Evolutionary conservation across 2,888 invertebrate species (phyloP).

Genomic region (Sesia bembeciformis): DNA sequence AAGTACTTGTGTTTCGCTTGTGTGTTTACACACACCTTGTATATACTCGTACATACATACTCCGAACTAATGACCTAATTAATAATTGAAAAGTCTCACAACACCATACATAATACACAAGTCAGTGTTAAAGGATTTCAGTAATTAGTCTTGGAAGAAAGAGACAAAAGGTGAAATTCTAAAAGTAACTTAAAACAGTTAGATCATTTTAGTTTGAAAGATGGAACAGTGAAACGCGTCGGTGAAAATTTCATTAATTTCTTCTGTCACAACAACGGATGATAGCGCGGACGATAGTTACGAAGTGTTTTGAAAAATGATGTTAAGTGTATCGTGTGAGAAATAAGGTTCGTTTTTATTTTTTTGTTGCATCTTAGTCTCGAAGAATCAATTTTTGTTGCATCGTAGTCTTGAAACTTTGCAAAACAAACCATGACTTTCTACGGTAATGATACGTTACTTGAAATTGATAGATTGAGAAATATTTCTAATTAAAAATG

Average conservation of each 20-base stretch:
- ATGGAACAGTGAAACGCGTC: constrained; percentile 11
- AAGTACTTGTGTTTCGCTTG: too few species aligned
- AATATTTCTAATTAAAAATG: too few species aligned
- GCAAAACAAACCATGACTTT: too few species aligned
- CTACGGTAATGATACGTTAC: too few species aligned
- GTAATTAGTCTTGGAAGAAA: background rate
- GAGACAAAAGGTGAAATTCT: background rate
- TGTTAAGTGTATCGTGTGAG: background rate
- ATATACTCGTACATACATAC: too few species aligned
- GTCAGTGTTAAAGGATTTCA: too few species aligned
- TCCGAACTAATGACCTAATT: background rate
- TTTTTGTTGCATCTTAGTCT: background rate
- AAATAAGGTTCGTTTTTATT: background rate
- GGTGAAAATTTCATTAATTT: constrained; percentile 7
- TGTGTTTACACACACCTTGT: too few species aligned
- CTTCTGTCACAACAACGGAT: constrained; percentile 1
- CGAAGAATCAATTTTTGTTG: too few species aligned
- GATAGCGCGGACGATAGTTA: constrained; percentile 2
- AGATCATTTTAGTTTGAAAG: constrained; percentile 8
- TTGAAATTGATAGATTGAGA: too few species aligned
- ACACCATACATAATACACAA: too few species aligned
- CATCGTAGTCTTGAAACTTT: too few species aligned
- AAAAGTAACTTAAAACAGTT: background rate
- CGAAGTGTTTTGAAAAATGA: constrained; percentile 7
- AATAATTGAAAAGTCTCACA: background rate